Conservation (phyloP, 2,797 vertebrate genomes). For the Chelon labrosus region DNA sequence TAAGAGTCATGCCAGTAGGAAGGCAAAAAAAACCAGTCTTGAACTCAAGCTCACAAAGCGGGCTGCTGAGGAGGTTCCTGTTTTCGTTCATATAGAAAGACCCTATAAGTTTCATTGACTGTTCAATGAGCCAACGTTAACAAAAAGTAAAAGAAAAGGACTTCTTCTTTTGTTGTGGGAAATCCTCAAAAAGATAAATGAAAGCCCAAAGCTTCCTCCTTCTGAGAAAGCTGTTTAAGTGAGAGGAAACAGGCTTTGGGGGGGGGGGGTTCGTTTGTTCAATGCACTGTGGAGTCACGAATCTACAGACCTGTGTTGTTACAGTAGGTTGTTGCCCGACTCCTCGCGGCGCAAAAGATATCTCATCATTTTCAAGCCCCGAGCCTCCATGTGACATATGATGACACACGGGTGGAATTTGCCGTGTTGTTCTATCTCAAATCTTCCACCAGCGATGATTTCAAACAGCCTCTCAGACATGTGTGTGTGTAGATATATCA, state of each 20-base stretch:
- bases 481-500: conserved; percentile 47
- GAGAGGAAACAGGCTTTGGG: conserved; percentile 51
- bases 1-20: not conserved
- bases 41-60: not conserved
- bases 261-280: conserved; percentile 37
- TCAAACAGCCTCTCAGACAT: conserved; percentile 27
- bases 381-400: conserved; percentile 35
- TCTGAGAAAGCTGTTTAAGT: conserved; percentile 48
- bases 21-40: not conserved
- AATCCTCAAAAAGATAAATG: conserved; percentile 49
- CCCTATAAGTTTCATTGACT: not conserved
- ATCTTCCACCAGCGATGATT: conserved; percentile 38
- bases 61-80: not conserved
- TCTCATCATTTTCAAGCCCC: conserved; percentile 42
- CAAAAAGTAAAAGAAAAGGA: conserved; percentile 6
- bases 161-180: conserved; percentile 60
- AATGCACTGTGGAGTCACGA: conserved; percentile 42
- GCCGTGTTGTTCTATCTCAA: conserved; percentile 30
- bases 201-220: conserved; percentile 68
- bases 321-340: conserved; percentile 41
- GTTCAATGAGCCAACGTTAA: not conserved
- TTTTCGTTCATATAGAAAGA: conserved; percentile 23
- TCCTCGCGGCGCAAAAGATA: conserved; percentile 31
- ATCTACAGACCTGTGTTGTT: conserved; percentile 50
- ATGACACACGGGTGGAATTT: conserved; percentile 36